Base-by-base conservation (phyloP, 1,140 invertebrate genomes). In the Bicyclus anynana region DNA sequence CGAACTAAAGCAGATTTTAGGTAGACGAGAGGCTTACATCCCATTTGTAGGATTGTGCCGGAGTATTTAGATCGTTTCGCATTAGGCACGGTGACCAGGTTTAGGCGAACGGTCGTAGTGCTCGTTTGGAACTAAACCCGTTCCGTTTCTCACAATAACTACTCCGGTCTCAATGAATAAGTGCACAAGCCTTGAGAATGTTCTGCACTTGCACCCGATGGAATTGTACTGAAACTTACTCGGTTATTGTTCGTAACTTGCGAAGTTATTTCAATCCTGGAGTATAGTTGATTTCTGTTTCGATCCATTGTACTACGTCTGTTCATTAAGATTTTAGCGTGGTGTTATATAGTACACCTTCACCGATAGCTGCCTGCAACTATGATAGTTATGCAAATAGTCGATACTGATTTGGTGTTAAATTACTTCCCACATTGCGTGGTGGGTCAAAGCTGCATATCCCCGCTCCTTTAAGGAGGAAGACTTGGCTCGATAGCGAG, bases 21-120 rank as follows among this genome's bases (percentile, higher is more conserved):
- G 51, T 44, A 53, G 23, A 27, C 6, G 38, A 20, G 51, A 44
- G 50, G 49, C 42, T 54, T 62, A 62, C 59, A 52, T 51, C 53
- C 59, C 50, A 62, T 65, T 58, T 58, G 60, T 53, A 58, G 60
- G 46, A 58, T 58, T 61, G 53, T 44, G 46, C 54, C 51, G 55
- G 44, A 58, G 57, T 67, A 74, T 67, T 68, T 67, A 68, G 65
- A 70, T 63, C 63, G 59, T 72, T 75, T 59, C 62, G 72, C 74
- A 80, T 81, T 81, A 80, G 65, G 65, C 73, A 67, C 77, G 80
- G 74, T 79, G 80, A 76, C 80, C 80, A 86, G 77, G 75, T 81
- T 77, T 78, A 71, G 76, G 75, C 72, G 82, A 84, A 82, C 74
- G 74, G 56, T 77, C 66, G 64, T 68, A 49, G 40, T 51, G 65